A percentile compares a stretch with the other conserved stretches of the same genome.
Evolutionary conservation across 2,888 invertebrate species (phyloP).

Genomic region (Epistrophe grossulariae): DNA sequence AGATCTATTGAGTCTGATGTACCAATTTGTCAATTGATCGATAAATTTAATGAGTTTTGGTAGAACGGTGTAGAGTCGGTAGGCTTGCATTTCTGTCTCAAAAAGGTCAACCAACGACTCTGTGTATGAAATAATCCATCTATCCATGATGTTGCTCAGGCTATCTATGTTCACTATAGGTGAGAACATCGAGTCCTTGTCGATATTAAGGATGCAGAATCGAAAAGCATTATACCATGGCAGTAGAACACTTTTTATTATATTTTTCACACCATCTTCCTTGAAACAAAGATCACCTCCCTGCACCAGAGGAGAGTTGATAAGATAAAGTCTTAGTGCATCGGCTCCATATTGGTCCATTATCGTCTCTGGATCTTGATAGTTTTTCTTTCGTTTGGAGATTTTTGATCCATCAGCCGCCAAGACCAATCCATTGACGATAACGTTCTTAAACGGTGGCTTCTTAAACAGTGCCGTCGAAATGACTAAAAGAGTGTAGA

Average conservation of each 20-base stretch:
- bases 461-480: conserved; percentile 96
- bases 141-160: conserved; percentile 90
- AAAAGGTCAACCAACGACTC: conserved; percentile 94
- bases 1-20: conserved; percentile 96
- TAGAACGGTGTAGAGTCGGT: conserved; percentile 96
- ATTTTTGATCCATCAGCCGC: conserved; percentile 98
- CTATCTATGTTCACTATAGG: conserved; percentile 84
- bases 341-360: conserved; percentile 96
- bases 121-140: conserved; percentile 97
- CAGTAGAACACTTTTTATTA: conserved; percentile 96
- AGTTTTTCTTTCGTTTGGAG: conserved; percentile 98
- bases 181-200: conserved; percentile 67
- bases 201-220: conserved; percentile 54
- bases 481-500: conserved; percentile 96
- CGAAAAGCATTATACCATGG: conserved; percentile 92
- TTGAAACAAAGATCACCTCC: conserved; percentile 97
- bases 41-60: conserved; percentile 95
- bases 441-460: conserved; percentile 97
- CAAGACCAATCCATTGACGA: conserved; percentile 95
- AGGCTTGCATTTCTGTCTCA: conserved; percentile 94
- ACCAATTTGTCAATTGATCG: conserved; percentile 98
- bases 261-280: conserved; percentile 96
- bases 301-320: conserved; percentile 97
- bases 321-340: conserved; percentile 95
- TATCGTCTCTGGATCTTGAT: conserved; percentile 95